phyloP scores from a whole-genome alignment of 2,797 vertebrate species.

The Knipowitschia caucasica region DNA sequence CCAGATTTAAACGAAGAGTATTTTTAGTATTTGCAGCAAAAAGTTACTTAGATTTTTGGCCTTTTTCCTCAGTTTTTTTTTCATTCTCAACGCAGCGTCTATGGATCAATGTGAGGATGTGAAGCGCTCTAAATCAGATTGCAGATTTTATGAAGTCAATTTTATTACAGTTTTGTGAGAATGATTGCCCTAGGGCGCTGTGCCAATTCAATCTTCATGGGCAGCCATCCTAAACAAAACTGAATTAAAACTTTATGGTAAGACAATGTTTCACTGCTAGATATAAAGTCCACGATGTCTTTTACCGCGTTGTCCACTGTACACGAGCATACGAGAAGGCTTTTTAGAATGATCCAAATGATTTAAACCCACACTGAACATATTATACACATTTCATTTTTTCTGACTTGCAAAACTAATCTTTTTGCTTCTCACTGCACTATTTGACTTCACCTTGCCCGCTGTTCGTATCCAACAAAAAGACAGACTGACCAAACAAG shows the following conservation, averaged over 20 bases:
- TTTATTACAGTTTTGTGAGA: conserved; percentile 31
- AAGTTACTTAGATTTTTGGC: too few species aligned
- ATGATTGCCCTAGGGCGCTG: conserved; percentile 31
- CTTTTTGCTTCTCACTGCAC: neutral
- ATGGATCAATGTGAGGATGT: conserved; percentile 10
- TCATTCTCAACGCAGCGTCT: conserved; percentile 3
- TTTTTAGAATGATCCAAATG: neutral
- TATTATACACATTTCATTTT: neutral
- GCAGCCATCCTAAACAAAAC: conserved; percentile 40
- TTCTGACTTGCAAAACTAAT: too few species aligned
- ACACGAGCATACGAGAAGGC: neutral
- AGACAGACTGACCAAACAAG: neutral
- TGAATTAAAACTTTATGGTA: conserved; percentile 31
- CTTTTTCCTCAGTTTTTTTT: conserved; percentile 5
- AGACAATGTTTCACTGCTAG: conserved; percentile 23
- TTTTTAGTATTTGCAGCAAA: too few species aligned
- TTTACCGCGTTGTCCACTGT: neutral
- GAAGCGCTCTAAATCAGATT: conserved; percentile 19
- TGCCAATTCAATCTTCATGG: conserved; percentile 43
- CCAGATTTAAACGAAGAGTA: too few species aligned
- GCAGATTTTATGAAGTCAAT: conserved; percentile 31
- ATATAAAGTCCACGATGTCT: conserved; percentile 13
- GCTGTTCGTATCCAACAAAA: neutral
- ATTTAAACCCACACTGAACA: neutral
- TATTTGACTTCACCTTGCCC: neutral